Evolutionary conservation across 2,888 invertebrate genomes (phyloP), one percentile per base, ranked within the genome.

Genomic region (Plagodis dolabraria): DNA sequence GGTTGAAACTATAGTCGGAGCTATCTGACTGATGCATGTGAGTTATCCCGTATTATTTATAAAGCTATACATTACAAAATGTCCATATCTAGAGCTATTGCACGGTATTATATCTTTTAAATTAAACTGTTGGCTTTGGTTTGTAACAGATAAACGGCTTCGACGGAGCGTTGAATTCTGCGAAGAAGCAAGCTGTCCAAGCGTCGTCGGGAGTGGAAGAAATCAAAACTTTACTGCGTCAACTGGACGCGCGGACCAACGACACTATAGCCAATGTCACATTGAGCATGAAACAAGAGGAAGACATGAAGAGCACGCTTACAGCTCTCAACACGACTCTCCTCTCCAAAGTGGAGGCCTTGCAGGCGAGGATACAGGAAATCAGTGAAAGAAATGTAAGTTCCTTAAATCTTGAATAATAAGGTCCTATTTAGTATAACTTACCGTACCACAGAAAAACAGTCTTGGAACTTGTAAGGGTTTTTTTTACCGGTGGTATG

Each of bases 141-240:
- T 22, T 22, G 22, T 22, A 36, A 57, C 93, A 94, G 89, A 94
- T 95, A 68, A 89, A 84, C 66, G 89, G 92, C 38, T 91, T 91
- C 69, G 93, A 92, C 63, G 82, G 88, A 47, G 79, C 87, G 8
- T 73, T 92, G 53, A 76, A 76, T 47, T 82, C 86, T 2, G 86
- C 89, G 0, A 85, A 84, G 40, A 87, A 89, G 63, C 92, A 92
- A 74, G 91, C 91, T 0, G 74, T 82, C 34, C 78, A 86, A 9
- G 91, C 91, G 0, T 75, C 83, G 2, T 69, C 89, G 0, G 88
- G 87, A 0, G 92, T 92, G 0, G 91, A 91, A 11, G 92, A 92
- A 35, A 75, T 92, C 7, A 80, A 80, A 56, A 82, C 79, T 0
- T 59, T 84, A 11, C 74, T 92, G 0, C 84, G 85, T 38, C 83